These are phyloP conservation scores for Thereva unica DNA, from an alignment of 2,888 invertebrate genomes.

Conservation along the genomic window DNA sequence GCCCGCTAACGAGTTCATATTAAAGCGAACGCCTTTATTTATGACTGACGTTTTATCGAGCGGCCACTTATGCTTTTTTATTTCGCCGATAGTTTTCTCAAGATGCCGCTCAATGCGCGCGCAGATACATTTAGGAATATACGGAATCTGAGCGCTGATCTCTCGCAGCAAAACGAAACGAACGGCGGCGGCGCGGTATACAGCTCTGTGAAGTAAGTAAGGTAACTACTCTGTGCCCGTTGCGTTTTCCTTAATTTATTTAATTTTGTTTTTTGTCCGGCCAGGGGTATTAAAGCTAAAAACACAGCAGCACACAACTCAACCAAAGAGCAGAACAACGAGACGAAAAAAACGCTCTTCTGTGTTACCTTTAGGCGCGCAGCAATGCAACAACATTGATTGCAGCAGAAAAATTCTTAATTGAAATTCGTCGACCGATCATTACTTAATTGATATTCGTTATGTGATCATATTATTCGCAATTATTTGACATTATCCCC, in stretches of 20 bases:
- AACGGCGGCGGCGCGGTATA: too few relatives aligned
- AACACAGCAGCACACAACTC: too few relatives aligned
- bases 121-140: too few relatives aligned
- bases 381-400: neutral
- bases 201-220: too few relatives aligned
- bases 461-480: constrained; percentile 20
- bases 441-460: constrained; percentile 23
- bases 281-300: too few relatives aligned
- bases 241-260: too few relatives aligned
- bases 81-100: neutral
- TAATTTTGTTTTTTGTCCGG: too few relatives aligned
- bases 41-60: neutral
- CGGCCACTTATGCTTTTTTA: neutral
- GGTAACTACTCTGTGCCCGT: too few relatives aligned
- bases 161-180: too few relatives aligned
- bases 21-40: constrained; percentile 18
- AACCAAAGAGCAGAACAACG: neutral
- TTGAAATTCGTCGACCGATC: constrained; percentile 18
- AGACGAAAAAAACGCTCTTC: neutral
- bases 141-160: too few relatives aligned
- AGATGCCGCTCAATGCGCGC: neutral
- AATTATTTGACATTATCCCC: constrained; percentile 20
- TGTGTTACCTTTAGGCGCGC: neutral
- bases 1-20: constrained; percentile 7
- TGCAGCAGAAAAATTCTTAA: constrained; percentile 11